phyloP scores from a whole-genome alignment of 1,140 invertebrate genomes.

The Paracyclopina nana region DNA sequence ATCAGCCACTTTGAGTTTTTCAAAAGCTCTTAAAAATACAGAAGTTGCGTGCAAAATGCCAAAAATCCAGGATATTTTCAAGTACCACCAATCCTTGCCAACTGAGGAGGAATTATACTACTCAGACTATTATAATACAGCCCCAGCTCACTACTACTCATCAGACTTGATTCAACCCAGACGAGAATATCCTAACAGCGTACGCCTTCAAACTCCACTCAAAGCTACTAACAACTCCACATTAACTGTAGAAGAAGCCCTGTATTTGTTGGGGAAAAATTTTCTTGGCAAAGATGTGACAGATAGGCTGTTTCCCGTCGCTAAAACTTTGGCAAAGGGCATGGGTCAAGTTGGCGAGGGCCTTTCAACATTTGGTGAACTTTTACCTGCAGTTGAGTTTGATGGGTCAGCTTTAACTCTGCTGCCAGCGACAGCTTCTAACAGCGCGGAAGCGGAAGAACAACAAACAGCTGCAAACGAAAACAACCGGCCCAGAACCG shows the following conservation, averaged over 20 bases:
- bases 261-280: slow-evolving; percentile 58
- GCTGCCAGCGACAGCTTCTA: slow-evolving; percentile 33
- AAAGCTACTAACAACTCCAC: too few relatives aligned
- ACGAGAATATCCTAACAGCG: too few relatives aligned
- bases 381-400: slow-evolving; percentile 1
- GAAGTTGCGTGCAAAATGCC: too few relatives aligned
- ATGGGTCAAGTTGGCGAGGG: slow-evolving; percentile 18
- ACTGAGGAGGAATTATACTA: too few relatives aligned
- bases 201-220: too few relatives aligned
- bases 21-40: too few relatives aligned
- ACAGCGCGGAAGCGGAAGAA: background rate
- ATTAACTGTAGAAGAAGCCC: slow-evolving; percentile 28
- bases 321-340: slow-evolving; percentile 17
- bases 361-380: background rate
- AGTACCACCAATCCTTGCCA: too few relatives aligned
- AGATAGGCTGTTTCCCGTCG: slow-evolving; percentile 17
- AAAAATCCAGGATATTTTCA: too few relatives aligned
- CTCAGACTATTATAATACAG: too few relatives aligned
- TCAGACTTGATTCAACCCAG: too few relatives aligned
- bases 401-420: slow-evolving; percentile 35
- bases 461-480: slow-evolving; percentile 29
- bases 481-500: slow-evolving; percentile 18
- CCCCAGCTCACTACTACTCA: too few relatives aligned
- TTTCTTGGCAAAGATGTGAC: slow-evolving; percentile 38
- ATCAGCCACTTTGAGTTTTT: too few relatives aligned